Base-by-base conservation (phyloP, 2,888 invertebrate species). In the Belgica antarctica region DNA sequence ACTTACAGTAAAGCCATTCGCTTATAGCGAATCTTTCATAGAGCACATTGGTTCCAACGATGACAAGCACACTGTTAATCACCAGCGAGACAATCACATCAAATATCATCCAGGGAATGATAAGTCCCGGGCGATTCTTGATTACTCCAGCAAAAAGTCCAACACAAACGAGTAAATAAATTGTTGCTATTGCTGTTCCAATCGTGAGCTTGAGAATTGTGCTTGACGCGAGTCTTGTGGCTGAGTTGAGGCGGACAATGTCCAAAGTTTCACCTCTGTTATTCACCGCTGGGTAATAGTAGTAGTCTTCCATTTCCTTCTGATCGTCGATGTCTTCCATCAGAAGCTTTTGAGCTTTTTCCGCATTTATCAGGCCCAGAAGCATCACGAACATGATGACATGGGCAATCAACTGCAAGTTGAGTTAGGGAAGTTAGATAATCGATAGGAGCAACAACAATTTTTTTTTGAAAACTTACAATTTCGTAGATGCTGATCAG, bases 301-400 rank as follows among this genome's bases (percentile, higher is more conserved):
- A 80, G 72, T 77, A 79, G 46, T 73, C 72, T 2, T 78, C 78
- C 66, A 76, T 77, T 36, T 79, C 78, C 72, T 78, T 77, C 71
- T 80, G 79, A 73, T 80, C 80, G 71, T 77, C 73, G 72, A 79
- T 79, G 71, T 80, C 80, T 73, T 77, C 72, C 12, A 76, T 76
- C 3, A 80, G 74, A 72, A 79, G 76, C 10, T 76, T 75, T 65
- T 77, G 77, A 76, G 79, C 79, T 75, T 80, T 77, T 71, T 80
- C 79, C 27, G 79, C 79, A 73, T 80, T 80, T 0, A 78, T 77
- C 65, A 80, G 72, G 8, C 78, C 78, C 71, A 80, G 72, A 2
- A 79, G 72, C 62, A 78, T 77, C 62, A 80, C 73, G 71, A 80
- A 80, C 24, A 80, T 73, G 25, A 78, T 71, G 15, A 79, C 75